phyloP scores from a whole-genome alignment of 92 coral and sea anemone species.

The Palythoa heliodiscus region DNA sequence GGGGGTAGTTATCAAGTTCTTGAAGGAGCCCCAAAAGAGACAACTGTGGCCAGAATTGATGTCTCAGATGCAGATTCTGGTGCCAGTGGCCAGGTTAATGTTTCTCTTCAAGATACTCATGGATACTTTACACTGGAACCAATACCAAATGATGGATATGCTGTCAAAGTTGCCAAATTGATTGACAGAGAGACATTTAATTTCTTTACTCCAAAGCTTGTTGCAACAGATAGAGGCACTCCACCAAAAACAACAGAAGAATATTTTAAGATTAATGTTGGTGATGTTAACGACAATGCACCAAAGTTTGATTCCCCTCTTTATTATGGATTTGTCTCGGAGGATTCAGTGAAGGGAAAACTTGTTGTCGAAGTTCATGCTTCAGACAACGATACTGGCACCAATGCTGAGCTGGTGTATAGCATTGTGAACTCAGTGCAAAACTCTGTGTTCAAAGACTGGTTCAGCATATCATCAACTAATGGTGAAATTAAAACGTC shows the following conservation, averaged over 20 bases:
- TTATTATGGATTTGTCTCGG: constrained; percentile 66
- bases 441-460: constrained; percentile 49
- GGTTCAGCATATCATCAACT: constrained; percentile 73
- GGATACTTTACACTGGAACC: constrained; percentile 71
- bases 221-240: constrained; percentile 79
- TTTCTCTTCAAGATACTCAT: constrained; percentile 73
- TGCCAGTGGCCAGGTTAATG: constrained; percentile 79
- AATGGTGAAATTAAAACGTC: constrained; percentile 79
- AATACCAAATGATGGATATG: constrained; percentile 52
- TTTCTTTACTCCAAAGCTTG: constrained; percentile 57
- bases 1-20: constrained; percentile 69
- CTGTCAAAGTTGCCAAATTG: constrained; percentile 68
- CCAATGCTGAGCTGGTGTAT: constrained; percentile 68
- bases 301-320: constrained; percentile 78
- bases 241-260: constrained; percentile 64
- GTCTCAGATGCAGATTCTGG: constrained; percentile 91
- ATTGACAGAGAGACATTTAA: constrained; percentile 74
- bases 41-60: constrained; percentile 77
- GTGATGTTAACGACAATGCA: constrained; percentile 88
- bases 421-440: constrained; percentile 54
- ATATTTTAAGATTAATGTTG: constrained; percentile 73
- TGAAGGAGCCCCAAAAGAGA: constrained; percentile 73
- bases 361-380: constrained; percentile 75
- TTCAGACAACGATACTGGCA: constrained; percentile 69
- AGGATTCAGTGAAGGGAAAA: constrained; percentile 68